These are phyloP conservation scores for Nerophis ophidion DNA, from an alignment of 2,113 vertebrate genomes.

Conservation along the genomic window DNA sequence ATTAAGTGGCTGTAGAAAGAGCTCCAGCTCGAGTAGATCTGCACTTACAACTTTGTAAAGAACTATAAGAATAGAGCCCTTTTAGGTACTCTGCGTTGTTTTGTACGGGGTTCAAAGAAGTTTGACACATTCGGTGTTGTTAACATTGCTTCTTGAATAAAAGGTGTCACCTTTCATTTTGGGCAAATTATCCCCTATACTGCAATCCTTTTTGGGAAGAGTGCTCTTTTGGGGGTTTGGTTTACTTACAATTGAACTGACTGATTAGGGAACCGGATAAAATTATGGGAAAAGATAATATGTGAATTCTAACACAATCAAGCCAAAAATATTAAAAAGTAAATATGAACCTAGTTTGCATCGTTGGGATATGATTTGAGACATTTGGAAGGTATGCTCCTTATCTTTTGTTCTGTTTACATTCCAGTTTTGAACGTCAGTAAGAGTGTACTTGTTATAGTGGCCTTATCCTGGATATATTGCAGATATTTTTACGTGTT, in stretches of 20 bases:
- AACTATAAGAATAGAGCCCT: neutral
- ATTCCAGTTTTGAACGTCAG: constrained; percentile 8
- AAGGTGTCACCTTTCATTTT: neutral
- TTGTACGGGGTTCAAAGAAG: neutral
- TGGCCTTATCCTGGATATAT: neutral
- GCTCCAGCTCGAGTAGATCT: constrained; percentile 1
- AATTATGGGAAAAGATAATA: no score
- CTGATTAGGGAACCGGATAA: neutral
- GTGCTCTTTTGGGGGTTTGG: neutral
- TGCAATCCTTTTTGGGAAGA: neutral
- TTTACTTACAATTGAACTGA: neutral
- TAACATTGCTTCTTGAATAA: neutral
- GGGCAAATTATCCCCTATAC: neutral
- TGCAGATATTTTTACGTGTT: neutral
- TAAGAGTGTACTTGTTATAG: neutral
- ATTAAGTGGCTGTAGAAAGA: constrained; percentile 3
- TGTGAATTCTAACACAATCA: neutral
- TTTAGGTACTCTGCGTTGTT: no score
- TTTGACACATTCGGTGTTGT: neutral
- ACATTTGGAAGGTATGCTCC: neutral
- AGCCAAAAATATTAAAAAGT: neutral
- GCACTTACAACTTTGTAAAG: constrained; percentile 2
- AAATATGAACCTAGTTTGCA: constrained; percentile 1
- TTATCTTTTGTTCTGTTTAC: constrained; percentile 10
- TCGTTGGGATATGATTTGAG: neutral